Evolutionary conservation across 2,888 invertebrate species (phyloP).

Genomic region (Pheosia tremula): DNA sequence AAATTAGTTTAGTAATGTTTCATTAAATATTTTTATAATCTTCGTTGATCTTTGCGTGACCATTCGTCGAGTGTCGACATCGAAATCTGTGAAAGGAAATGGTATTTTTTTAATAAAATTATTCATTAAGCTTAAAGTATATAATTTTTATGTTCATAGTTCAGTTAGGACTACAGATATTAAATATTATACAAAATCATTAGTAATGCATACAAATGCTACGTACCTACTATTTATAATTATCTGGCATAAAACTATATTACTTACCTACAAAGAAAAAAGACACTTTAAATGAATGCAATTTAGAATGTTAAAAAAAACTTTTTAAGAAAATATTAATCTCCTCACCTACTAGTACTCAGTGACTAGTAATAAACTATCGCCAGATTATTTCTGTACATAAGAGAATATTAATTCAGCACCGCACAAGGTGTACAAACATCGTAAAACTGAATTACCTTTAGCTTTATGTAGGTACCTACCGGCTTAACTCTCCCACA

Average conservation of each 20-base stretch:
- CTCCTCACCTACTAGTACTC: neutral
- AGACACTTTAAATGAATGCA: no score
- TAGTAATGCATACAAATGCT: no score
- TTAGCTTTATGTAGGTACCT: slow-evolving; percentile 38
- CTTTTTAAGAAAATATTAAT: neutral
- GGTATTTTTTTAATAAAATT: no score
- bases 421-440: slow-evolving; percentile 66
- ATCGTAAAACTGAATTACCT: slow-evolving; percentile 53
- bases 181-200: no score
- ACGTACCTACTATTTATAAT: no score
- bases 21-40: slow-evolving; percentile 17
- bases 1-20: neutral
- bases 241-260: no score
- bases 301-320: no score
- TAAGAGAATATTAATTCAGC: slow-evolving; percentile 7
- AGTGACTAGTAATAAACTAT: neutral
- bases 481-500: slow-evolving; percentile 55
- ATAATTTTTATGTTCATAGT: no score
- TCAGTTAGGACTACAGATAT: no score
- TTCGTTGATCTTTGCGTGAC: slow-evolving; percentile 5
- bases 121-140: no score
- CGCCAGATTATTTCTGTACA: neutral
- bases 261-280: no score
- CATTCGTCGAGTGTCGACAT: slow-evolving; percentile 13
- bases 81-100: neutral